Evolutionary conservation across 2,113 vertebrate genomes (phyloP).

Genomic region (Lonchura striata): DNA sequence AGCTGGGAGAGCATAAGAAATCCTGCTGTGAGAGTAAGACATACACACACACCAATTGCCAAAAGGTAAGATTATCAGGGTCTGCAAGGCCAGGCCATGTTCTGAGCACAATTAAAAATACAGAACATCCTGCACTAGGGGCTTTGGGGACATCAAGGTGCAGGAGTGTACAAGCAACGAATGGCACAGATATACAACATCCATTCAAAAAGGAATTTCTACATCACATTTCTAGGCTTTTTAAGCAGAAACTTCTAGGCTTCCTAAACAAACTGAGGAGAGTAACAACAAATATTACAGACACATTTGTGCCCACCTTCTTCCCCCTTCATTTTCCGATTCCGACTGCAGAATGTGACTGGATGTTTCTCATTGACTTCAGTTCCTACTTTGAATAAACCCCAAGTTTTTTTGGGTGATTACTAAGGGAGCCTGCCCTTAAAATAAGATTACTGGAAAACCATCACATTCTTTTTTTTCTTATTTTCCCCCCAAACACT

Average conservation of each 20-base stretch:
- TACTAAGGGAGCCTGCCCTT: neutral
- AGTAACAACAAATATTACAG: neutral
- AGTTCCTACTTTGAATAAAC: neutral
- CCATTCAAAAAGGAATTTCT: neutral
- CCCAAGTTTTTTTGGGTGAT: neutral
- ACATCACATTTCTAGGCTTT: neutral
- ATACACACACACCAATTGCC: neutral
- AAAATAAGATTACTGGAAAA: neutral
- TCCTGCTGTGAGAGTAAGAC: neutral
- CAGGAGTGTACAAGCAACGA: neutral
- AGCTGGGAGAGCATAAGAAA: slow-evolving; percentile 34
- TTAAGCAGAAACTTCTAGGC: neutral
- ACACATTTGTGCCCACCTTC: neutral
- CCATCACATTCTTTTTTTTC: neutral
- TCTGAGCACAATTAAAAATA: neutral
- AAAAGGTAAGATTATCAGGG: neutral
- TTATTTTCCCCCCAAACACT: neutral
- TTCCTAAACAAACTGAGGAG: neutral
- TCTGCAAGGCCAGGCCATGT: neutral
- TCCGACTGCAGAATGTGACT: neutral
- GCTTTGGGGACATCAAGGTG: neutral
- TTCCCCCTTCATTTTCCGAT: neutral
- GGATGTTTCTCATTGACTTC: neutral
- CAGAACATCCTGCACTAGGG: neutral
- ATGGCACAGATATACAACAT: neutral